phyloP scores from a whole-genome alignment of 2,797 vertebrate genomes.

The Peromyscus attwateri region DNA sequence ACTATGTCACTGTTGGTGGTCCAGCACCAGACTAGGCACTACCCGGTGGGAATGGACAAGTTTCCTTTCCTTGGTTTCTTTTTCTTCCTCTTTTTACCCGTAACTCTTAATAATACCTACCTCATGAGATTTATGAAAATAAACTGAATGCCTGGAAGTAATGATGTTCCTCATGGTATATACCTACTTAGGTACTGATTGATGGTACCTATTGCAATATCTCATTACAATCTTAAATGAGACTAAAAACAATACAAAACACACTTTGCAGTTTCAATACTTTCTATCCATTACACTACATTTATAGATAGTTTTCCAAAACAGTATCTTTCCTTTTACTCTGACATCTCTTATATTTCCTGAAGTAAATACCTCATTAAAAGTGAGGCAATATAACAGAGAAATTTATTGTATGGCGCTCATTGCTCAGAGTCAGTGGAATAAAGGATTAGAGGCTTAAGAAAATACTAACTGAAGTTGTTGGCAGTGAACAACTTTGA shows the following conservation, averaged over 20 bases:
- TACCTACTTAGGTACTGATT: background rate
- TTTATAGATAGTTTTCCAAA: background rate
- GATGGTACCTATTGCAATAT: background rate
- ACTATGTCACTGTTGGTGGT: background rate
- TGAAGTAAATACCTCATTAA: background rate
- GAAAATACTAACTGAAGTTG: background rate
- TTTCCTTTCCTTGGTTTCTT: constrained; percentile 19
- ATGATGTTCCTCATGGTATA: background rate
- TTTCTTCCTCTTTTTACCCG: background rate
- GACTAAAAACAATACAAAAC: constrained; percentile 12
- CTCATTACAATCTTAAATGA: background rate
- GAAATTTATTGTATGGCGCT: background rate
- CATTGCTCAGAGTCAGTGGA: background rate
- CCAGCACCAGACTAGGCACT: background rate
- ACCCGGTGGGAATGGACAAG: background rate
- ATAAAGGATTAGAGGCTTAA: constrained; percentile 1
- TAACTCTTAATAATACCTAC: background rate
- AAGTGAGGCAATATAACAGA: background rate
- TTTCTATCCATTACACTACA: background rate
- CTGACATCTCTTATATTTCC: background rate
- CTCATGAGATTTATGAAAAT: background rate
- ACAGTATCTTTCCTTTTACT: background rate
- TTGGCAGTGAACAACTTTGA: constrained; percentile 20
- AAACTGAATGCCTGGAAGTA: background rate
- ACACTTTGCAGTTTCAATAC: background rate